phyloP scores from a whole-genome alignment of 2,797 vertebrate species.

The Neosilurus hyrtlii region DNA sequence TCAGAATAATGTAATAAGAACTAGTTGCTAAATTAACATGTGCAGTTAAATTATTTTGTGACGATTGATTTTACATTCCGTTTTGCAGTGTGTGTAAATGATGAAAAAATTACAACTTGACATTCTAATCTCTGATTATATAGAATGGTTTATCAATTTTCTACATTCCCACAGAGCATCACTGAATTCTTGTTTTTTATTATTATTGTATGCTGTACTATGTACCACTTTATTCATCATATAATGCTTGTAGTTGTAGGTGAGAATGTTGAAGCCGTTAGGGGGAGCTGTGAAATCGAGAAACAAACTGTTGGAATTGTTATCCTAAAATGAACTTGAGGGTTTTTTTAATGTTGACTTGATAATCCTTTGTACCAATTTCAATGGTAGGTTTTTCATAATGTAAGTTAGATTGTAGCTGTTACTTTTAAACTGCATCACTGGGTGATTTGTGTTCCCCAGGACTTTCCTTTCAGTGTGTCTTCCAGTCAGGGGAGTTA shows the following conservation, averaged over 20 bases:
- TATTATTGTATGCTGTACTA: background rate
- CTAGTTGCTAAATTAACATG: background rate
- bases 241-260: background rate
- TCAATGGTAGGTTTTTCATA: background rate
- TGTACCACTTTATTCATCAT: background rate
- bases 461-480: constrained; percentile 2
- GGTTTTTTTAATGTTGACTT: background rate
- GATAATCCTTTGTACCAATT: background rate
- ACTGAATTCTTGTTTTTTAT: background rate
- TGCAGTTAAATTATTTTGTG: no score
- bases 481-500: constrained; percentile 9
- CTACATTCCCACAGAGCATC: background rate
- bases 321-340: background rate
- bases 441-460: background rate
- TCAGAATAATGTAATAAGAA: background rate
- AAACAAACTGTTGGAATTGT: background rate
- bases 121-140: background rate
- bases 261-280: background rate
- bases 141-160: background rate
- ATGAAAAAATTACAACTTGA: background rate
- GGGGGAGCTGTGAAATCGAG: background rate
- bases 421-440: background rate
- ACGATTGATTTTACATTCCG: background rate
- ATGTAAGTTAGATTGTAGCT: background rate
- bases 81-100: background rate